These are phyloP conservation scores for Takifugu rubripes DNA, from an alignment of 2,797 vertebrate genomes.

Conservation along the genomic window DNA sequence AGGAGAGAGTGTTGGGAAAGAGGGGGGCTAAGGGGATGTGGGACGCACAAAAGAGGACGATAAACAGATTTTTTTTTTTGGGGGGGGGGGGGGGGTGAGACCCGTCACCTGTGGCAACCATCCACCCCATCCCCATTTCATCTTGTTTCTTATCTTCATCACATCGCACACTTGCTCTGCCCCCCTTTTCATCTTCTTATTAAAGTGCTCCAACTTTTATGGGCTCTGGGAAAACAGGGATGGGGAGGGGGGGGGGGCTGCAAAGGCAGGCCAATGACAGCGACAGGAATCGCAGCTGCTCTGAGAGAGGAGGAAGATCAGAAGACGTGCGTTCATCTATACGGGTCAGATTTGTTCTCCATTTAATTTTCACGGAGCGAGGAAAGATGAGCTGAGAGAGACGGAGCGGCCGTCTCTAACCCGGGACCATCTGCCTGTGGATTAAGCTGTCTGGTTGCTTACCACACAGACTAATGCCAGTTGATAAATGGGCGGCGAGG, in stretches of 20 bases:
- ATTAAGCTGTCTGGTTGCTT: conserved; percentile 55
- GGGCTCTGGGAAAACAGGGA: conserved; percentile 38
- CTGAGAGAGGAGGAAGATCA: conserved; percentile 53
- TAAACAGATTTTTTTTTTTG: conserved; percentile 10
- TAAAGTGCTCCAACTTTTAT: conserved; percentile 61
- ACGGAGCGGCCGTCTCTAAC: conserved; percentile 45
- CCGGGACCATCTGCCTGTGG: conserved; percentile 54
- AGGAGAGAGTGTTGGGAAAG: conserved; percentile 2
- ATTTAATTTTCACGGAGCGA: conserved; percentile 42
- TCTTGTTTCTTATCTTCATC: conserved; percentile 58
- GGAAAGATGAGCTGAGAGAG: conserved; percentile 30
- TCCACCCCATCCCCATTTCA: conserved; percentile 57
- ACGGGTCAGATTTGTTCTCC: conserved; percentile 8
- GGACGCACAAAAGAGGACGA: conserved; percentile 21
- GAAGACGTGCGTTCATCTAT: not conserved
- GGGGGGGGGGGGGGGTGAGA: conserved; percentile 31
- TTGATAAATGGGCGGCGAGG: conserved; percentile 61
- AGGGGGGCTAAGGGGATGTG: conserved; percentile 22
- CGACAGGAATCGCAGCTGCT: conserved; percentile 38
- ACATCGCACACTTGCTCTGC: conserved; percentile 48
- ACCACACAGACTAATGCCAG: conserved; percentile 51
- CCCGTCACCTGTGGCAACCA: conserved; percentile 62
- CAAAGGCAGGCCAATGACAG: conserved; percentile 19
- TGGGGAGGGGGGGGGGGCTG: conserved; percentile 13
- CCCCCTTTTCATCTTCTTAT: conserved; percentile 55